Evolutionary conservation across 2,113 vertebrate species (phyloP).

Genomic region (Sylvilagus bachmani): DNA sequence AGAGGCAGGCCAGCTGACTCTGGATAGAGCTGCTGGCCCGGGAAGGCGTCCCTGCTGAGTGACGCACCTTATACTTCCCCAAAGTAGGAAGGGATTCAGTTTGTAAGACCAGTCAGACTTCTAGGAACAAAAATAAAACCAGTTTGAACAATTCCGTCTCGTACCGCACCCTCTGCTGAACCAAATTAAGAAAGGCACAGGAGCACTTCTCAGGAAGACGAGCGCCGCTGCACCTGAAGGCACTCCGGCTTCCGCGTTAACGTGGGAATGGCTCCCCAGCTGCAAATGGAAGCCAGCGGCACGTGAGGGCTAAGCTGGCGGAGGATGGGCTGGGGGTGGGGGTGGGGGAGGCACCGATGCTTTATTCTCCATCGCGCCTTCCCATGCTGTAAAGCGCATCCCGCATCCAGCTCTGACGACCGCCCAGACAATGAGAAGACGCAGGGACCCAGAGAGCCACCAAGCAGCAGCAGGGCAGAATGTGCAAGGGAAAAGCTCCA

Average conservation of each 20-base stretch:
- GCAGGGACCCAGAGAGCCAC: slow-evolving; percentile 22
- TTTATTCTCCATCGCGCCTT: slow-evolving; percentile 61
- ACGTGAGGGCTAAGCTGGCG: background rate
- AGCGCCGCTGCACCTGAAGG: too few species aligned
- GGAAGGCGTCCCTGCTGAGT: slow-evolving; percentile 30
- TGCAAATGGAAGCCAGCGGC: slow-evolving; percentile 50
- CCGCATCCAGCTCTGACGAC: slow-evolving; percentile 55
- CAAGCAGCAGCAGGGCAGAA: slow-evolving; percentile 52
- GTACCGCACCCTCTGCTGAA: slow-evolving; percentile 37
- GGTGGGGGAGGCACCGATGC: background rate
- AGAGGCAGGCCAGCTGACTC: background rate
- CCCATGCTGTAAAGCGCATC: slow-evolving; percentile 23
- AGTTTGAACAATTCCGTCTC: slow-evolving; percentile 70
- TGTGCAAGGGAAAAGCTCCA: slow-evolving; percentile 51
- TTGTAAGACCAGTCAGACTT: slow-evolving; percentile 77
- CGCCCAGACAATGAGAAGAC: slow-evolving; percentile 65
- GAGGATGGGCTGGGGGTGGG: background rate
- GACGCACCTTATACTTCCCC: slow-evolving; percentile 46
- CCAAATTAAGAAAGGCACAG: slow-evolving; percentile 71
- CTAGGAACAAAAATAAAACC: slow-evolving; percentile 79
- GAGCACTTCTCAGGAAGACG: slow-evolving; percentile 54
- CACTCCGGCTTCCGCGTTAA: too few species aligned
- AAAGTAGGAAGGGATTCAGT: slow-evolving; percentile 68
- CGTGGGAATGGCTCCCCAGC: slow-evolving; percentile 64
- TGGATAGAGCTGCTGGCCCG: background rate